Percentiles rank a stretch among this genome's conserved stretches.
Evolutionary conservation across 2,113 vertebrate species (phyloP).

Genomic region (Psephotus haematonotus): DNA sequence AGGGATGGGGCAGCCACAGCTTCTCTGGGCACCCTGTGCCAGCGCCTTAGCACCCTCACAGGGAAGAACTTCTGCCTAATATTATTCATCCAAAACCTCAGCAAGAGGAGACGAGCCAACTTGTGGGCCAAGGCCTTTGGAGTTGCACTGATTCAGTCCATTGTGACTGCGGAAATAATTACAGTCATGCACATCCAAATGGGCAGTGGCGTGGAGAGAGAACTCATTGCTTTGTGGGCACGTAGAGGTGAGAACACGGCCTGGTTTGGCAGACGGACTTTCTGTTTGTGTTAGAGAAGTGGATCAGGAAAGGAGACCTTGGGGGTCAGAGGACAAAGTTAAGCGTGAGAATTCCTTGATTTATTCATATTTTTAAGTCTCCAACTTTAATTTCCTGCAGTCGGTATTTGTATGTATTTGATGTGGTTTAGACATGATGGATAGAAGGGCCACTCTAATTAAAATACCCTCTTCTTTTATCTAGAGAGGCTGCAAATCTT

Average conservation of each 20-base stretch:
- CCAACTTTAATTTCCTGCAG: constrained; percentile 49
- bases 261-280: background rate
- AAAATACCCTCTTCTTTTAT: constrained; percentile 29
- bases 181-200: no score
- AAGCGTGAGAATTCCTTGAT: constrained; percentile 10
- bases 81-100: no score
- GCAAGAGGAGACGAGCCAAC: no score
- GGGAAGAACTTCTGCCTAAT: background rate
- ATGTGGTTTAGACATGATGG: constrained; percentile 30
- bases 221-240: accelerated
- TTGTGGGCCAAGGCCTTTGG: background rate
- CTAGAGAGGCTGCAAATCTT: constrained; percentile 26
- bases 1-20: background rate
- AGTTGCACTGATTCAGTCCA: background rate
- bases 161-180: background rate
- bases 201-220: background rate
- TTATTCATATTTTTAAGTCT: background rate
- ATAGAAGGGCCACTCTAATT: constrained; percentile 22
- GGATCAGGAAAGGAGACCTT: background rate
- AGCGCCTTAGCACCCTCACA: background rate
- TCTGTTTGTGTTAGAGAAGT: background rate
- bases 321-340: background rate
- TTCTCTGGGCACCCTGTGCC: background rate
- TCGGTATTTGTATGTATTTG: constrained; percentile 4
- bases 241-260: background rate